These are phyloP conservation scores for Amorpha juglandis DNA, from an alignment of 2,888 invertebrate genomes.

Conservation along the genomic window DNA sequence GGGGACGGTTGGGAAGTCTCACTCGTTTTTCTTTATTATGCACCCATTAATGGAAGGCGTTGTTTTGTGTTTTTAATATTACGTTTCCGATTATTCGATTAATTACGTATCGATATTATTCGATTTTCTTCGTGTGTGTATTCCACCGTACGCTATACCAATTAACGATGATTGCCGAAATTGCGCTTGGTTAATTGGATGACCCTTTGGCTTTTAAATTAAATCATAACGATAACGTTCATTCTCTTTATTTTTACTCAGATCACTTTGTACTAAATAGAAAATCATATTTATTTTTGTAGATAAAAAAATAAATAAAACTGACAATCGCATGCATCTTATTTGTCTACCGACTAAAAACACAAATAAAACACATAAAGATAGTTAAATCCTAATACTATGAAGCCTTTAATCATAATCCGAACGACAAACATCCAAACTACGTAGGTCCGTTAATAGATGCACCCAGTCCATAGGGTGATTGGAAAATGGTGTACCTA, in stretches of 20 bases:
- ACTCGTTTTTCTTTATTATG: constrained; percentile 59
- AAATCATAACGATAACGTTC: neutral
- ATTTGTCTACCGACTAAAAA: neutral
- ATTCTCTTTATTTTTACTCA: neutral
- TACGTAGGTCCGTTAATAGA: neutral
- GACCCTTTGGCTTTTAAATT: neutral
- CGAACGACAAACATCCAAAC: neutral
- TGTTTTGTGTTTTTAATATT: constrained; percentile 46
- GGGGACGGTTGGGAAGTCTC: constrained; percentile 46
- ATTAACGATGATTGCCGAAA: neutral
- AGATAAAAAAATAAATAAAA: too few species aligned
- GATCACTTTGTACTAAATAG: too few species aligned
- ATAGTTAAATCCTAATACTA: neutral
- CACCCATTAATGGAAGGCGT: constrained; percentile 46
- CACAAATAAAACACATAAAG: neutral
- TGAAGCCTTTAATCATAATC: constrained; percentile 4
- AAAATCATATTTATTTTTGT: too few species aligned
- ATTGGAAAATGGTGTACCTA: constrained; percentile 19
- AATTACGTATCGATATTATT: neutral
- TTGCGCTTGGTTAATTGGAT: neutral
- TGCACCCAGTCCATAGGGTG: constrained; percentile 3
- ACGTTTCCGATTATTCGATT: constrained; percentile 2
- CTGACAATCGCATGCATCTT: too few species aligned
- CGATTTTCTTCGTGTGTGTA: neutral
- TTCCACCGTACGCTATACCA: neutral